Percentiles rank a stretch among this genome's conserved stretches.
Conservation (phyloP, 53 echinoderm and acorn worm genomes). For the Echinarachnius parma region DNA sequence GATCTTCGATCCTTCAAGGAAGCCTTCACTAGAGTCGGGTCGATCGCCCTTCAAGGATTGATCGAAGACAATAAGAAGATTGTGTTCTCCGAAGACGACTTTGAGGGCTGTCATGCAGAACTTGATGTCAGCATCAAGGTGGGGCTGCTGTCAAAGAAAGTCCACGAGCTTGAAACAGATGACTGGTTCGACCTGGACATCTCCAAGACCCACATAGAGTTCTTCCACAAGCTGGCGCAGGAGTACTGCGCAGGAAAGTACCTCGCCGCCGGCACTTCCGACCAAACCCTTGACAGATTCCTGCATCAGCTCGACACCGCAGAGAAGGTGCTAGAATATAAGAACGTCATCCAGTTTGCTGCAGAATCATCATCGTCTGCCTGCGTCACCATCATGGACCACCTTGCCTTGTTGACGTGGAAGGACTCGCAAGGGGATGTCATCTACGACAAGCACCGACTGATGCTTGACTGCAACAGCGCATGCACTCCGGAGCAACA, state of each 20-base stretch:
- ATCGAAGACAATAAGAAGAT: conserved; percentile 12
- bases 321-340: background rate
- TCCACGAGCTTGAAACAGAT: background rate
- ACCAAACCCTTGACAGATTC: background rate
- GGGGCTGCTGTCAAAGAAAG: conserved; percentile 5
- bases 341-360: conserved; percentile 8
- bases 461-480: no score
- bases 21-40: background rate
- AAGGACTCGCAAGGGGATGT: no score
- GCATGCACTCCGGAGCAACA: no score
- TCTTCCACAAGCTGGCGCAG: conserved; percentile 14
- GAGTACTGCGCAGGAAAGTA: conserved; percentile 16
- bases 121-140: background rate
- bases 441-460: no score
- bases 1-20: background rate
- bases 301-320: background rate
- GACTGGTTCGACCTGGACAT: conserved; percentile 1
- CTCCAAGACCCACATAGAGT: background rate
- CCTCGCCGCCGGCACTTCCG: background rate
- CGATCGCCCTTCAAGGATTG: conserved; percentile 2
- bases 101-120: background rate
- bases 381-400: conserved; percentile 9
- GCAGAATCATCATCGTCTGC: background rate
- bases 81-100: conserved; percentile 1
- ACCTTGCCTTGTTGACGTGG: no score